Conservation (phyloP, 2,113 vertebrate genomes). For the Triplophysa tibetana region DNA sequence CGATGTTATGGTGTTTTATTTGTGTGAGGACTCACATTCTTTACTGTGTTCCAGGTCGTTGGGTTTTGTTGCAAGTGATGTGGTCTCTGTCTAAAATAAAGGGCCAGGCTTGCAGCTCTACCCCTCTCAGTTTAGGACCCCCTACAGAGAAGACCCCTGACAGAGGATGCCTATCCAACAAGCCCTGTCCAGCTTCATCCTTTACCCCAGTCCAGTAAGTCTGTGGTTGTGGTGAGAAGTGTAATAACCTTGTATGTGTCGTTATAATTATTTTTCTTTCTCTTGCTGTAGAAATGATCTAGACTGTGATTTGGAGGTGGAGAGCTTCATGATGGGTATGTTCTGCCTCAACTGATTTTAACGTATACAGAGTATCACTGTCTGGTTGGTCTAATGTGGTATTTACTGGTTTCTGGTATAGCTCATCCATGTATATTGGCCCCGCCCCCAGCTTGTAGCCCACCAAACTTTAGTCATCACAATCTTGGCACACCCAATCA, state of each 20-base stretch:
- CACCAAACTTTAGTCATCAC: constrained; percentile 19
- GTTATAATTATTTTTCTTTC: too few species aligned
- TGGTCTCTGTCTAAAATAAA: constrained; percentile 43
- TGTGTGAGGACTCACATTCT: background rate
- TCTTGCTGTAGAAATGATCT: constrained; percentile 54
- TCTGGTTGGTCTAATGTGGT: background rate
- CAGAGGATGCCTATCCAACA: constrained; percentile 13
- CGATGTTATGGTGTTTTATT: background rate
- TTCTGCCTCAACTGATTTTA: background rate
- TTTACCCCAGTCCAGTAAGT: constrained; percentile 77
- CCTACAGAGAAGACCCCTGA: constrained; percentile 24
- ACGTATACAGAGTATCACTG: background rate
- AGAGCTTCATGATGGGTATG: constrained; percentile 64
- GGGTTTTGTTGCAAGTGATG: constrained; percentile 59
- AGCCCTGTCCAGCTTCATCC: constrained; percentile 41
- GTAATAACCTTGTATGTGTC: too few species aligned
- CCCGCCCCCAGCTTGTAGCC: constrained; percentile 24
- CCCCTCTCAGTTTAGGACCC: background rate
- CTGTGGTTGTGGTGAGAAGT: background rate
- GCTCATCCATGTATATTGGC: constrained; percentile 56
- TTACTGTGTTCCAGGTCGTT: constrained; percentile 63
- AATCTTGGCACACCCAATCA: constrained; percentile 44
- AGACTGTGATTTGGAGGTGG: constrained; percentile 40
- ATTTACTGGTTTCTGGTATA: constrained; percentile 43
- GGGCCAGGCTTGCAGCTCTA: background rate